Percentiles rank a stretch among this genome's conserved stretches.
Evolutionary conservation across 1,140 invertebrate species (phyloP).

Genomic region (Tribolium madens): DNA sequence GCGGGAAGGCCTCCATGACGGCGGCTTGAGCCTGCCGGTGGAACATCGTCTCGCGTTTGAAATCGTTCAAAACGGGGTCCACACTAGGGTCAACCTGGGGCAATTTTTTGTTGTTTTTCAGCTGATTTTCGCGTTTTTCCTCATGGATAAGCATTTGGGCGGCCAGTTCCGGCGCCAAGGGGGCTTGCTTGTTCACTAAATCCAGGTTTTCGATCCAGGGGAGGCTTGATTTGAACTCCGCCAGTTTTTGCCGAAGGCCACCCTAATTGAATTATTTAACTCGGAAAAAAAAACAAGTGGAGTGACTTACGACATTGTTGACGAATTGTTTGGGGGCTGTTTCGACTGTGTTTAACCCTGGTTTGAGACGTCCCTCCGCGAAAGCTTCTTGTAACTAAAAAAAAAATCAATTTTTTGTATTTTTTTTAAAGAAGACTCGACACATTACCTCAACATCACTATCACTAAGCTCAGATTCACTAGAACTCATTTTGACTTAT

Average conservation of each 20-base stretch:
- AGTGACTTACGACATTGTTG: constrained; percentile 75
- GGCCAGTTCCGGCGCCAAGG: constrained; percentile 84
- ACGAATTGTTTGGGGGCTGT: constrained; percentile 70
- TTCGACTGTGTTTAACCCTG: constrained; percentile 82
- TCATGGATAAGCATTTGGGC: constrained; percentile 79
- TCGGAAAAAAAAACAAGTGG: neutral
- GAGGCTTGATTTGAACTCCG: constrained; percentile 78
- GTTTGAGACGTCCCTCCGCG: constrained; percentile 82
- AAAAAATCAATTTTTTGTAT: constrained; percentile 3
- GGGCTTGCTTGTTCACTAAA: constrained; percentile 79
- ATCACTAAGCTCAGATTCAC: constrained; percentile 65
- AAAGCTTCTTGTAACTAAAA: constrained; percentile 86
- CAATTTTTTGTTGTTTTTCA: constrained; percentile 78
- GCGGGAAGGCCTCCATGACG: constrained; percentile 81
- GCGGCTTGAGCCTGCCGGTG: constrained; percentile 93
- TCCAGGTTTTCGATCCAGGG: constrained; percentile 91
- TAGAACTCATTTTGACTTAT: constrained; percentile 45
- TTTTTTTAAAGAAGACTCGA: neutral
- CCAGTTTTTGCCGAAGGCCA: constrained; percentile 78
- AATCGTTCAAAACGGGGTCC: constrained; percentile 92
- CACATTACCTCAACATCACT: constrained; percentile 67
- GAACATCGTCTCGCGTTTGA: constrained; percentile 91
- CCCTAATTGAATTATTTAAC: constrained; percentile 65
- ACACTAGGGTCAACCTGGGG: constrained; percentile 74
- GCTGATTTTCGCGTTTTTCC: constrained; percentile 74